These are phyloP conservation scores for Acanthaster planci DNA, from an alignment of 35 echinoderm and acorn worm genomes.

Conservation along the genomic window DNA sequence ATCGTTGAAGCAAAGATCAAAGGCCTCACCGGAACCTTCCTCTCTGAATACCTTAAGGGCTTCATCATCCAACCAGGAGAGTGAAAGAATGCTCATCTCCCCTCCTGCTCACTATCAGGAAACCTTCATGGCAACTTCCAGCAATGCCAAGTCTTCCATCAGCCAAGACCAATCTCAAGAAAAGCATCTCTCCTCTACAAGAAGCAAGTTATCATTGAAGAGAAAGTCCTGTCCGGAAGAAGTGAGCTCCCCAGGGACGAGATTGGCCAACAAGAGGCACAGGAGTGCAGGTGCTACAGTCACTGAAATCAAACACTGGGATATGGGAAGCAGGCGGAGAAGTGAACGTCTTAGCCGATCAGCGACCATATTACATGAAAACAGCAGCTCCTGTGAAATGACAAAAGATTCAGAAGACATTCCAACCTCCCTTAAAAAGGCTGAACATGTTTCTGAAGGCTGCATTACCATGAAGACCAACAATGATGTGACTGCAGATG, in stretches of 20 bases:
- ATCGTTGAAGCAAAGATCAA: neutral
- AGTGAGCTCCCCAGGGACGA: neutral
- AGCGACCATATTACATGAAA: neutral
- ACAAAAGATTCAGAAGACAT: neutral
- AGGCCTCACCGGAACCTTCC: neutral
- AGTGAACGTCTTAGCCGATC: neutral
- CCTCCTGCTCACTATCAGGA: conserved; percentile 35
- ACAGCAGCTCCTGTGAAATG: neutral
- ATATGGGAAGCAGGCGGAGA: neutral
- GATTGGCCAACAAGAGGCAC: neutral
- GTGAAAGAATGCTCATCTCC: conserved; percentile 23
- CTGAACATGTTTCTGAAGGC: too few relatives aligned
- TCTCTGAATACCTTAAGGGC: neutral
- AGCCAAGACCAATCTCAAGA: neutral
- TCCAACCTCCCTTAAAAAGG: neutral
- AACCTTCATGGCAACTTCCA: neutral
- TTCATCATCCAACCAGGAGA: conserved; percentile 10
- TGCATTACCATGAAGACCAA: too few relatives aligned
- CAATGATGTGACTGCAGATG: too few relatives aligned
- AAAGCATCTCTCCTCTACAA: neutral
- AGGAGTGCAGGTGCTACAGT: conserved; percentile 20
- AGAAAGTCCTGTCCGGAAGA: conserved; percentile 11
- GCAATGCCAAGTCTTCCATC: neutral
- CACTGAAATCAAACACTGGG: neutral
- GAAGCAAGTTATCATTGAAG: neutral